These are phyloP conservation scores for Sciurus vulgaris DNA, from an alignment of 2,797 vertebrate species.

Conservation along the genomic window DNA sequence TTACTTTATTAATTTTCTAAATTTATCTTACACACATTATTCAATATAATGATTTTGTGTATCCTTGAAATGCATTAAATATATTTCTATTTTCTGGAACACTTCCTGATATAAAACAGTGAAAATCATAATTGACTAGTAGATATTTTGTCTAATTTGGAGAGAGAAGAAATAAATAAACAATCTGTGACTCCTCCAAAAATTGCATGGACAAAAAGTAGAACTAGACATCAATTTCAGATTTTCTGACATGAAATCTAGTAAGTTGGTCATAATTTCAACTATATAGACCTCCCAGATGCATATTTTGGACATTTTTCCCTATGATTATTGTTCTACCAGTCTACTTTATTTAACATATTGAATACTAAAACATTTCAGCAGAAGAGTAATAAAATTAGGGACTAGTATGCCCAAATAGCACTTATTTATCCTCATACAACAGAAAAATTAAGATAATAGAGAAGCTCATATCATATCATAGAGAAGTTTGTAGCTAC, in stretches of 20 bases:
- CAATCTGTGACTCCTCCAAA: not conserved
- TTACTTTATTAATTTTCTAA: not conserved
- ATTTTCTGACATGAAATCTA: not conserved
- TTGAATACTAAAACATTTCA: slow-evolving; percentile 8
- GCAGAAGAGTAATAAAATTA: not conserved
- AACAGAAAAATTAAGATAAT: not conserved
- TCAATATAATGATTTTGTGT: not conserved
- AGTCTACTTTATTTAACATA: not conserved
- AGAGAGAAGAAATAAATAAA: not conserved
- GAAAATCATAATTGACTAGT: not conserved
- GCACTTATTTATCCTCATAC: not conserved
- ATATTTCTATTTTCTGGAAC: not conserved
- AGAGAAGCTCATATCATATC: not conserved
- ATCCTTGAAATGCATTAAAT: not conserved
- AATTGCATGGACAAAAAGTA: not conserved
- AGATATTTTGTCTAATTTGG: not conserved
- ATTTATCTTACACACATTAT: not conserved
- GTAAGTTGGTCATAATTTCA: slow-evolving; percentile 12
- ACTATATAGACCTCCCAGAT: not conserved
- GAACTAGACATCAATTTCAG: not conserved
- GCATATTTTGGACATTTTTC: not conserved
- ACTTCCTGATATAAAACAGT: not conserved
- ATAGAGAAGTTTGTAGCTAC: not conserved
- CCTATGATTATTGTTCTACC: not conserved
- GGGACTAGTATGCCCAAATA: not conserved